Evolutionary conservation across 2,797 vertebrate genomes (phyloP).

Genomic region (Enteromius mattozi): DNA sequence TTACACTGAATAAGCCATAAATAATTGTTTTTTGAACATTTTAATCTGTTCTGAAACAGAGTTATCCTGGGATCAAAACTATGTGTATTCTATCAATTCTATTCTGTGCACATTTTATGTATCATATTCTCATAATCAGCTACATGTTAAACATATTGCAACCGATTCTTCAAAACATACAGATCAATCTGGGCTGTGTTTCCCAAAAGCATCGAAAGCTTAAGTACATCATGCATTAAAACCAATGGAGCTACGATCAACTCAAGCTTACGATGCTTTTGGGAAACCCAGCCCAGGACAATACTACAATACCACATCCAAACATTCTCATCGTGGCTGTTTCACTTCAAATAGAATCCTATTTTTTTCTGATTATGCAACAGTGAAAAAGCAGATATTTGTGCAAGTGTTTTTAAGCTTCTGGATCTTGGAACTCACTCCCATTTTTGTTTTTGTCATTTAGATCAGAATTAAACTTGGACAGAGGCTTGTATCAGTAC

Average conservation of each 20-base stretch:
- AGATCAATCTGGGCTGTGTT: not conserved
- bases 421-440: not conserved
- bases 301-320: too few species aligned
- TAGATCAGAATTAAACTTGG: not conserved
- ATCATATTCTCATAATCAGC: not conserved
- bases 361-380: not conserved
- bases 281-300: too few species aligned
- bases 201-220: too few species aligned
- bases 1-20: not conserved
- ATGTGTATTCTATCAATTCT: not conserved
- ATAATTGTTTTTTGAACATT: not conserved
- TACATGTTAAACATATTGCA: not conserved
- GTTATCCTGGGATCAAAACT: not conserved
- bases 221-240: too few species aligned
- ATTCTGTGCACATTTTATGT: not conserved
- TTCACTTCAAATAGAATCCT: not conserved
- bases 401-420: not conserved
- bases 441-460: not conserved
- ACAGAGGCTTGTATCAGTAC: not conserved
- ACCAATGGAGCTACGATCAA: too few species aligned
- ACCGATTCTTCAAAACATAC: not conserved
- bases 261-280: too few species aligned
- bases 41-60: not conserved
- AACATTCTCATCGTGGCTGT: too few species aligned
- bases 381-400: not conserved